Evolutionary conservation across 2,113 vertebrate genomes (phyloP).

Genomic region (Acanthisitta chloris): DNA sequence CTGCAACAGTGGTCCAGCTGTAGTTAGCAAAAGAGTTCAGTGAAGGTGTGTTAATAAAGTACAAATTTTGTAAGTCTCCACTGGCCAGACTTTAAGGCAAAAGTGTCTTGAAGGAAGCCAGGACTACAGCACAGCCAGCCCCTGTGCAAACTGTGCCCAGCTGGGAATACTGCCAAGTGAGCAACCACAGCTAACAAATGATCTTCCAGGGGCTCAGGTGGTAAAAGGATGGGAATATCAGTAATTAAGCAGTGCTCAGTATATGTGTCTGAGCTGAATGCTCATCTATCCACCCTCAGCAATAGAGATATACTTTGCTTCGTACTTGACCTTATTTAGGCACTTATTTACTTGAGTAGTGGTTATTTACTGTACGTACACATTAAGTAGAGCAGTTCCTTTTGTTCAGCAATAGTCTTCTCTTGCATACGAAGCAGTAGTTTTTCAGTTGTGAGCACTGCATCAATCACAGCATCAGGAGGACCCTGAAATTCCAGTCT

Average conservation of each 20-base stretch:
- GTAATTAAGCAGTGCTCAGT: not conserved
- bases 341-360: not conserved
- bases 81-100: not conserved
- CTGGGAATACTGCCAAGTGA: not conserved
- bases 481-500: constrained; percentile 69
- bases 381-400: constrained; percentile 19
- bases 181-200: not conserved
- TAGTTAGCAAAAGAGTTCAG: not conserved
- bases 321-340: not conserved
- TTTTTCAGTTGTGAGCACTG: constrained; percentile 69
- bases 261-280: not conserved
- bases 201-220: not conserved
- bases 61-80: not conserved
- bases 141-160: not conserved
- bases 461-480: not conserved
- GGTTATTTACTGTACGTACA: constrained; percentile 62
- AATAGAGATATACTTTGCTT: not conserved
- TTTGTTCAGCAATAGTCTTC: constrained; percentile 51
- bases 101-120: not conserved
- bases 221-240: not conserved
- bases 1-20: not conserved
- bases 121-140: not conserved
- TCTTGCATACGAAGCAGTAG: constrained; percentile 75
- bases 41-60: not conserved
- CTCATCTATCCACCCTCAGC: not conserved